These are phyloP conservation scores for Crematogaster levior DNA, from an alignment of 2,888 invertebrate genomes.

Conservation along the genomic window DNA sequence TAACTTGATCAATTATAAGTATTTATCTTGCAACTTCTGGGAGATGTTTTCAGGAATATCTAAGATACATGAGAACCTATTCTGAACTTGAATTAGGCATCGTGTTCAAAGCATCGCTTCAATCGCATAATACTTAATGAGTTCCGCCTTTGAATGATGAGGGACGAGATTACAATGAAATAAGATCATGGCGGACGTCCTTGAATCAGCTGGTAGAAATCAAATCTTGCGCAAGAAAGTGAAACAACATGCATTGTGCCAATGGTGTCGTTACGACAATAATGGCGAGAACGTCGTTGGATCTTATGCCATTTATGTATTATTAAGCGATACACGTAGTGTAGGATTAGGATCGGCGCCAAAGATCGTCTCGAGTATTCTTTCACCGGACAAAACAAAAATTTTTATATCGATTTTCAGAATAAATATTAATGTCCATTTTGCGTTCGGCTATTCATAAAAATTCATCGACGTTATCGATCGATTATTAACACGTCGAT, in stretches of 20 bases:
- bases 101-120: background rate
- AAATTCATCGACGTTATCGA: background rate
- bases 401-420: background rate
- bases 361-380: background rate
- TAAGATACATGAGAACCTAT: background rate
- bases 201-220: constrained; percentile 61
- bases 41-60: background rate
- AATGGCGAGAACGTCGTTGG: constrained; percentile 37
- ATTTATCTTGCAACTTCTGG: background rate
- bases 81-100: background rate
- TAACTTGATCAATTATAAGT: background rate
- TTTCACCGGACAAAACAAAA: background rate
- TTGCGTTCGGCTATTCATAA: background rate
- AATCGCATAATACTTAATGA: constrained; percentile 1
- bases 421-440: background rate
- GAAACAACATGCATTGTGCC: constrained; percentile 51
- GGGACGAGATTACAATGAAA: constrained; percentile 25
- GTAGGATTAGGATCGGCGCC: constrained; percentile 18
- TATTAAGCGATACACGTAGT: constrained; percentile 27
- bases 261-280: constrained; percentile 64
- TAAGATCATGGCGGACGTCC: constrained; percentile 45
- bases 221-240: constrained; percentile 63
- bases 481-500: background rate
- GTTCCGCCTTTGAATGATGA: constrained; percentile 12
- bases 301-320: constrained; percentile 49